Base-by-base conservation (phyloP, 2,113 vertebrate species). In the Pseudolaguvia tuberculata region DNA sequence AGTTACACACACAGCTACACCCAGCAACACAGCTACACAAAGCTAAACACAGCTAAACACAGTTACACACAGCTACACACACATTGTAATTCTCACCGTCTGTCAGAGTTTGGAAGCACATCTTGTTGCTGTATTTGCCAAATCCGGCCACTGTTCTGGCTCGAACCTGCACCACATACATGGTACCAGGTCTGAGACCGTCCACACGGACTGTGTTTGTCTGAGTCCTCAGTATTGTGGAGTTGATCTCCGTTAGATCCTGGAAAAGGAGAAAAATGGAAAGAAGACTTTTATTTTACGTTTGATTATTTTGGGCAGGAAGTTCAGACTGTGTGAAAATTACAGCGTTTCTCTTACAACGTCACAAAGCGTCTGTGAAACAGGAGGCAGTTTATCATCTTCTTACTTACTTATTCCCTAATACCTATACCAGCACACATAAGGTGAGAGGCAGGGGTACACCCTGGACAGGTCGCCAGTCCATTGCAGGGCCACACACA, bases 101-200 rank as follows among this genome's bases (percentile, higher is more conserved):
- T 1, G 95, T 98, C 83, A 98, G 93, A 0, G 96, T 97, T 90
- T 99, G 97, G 94, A 99, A 99, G 91, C 95, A 98, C 96, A 99
- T 98, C 92, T 97, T 98, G 84, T 94, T 94, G n/a, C 97, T 97
- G 93, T 95, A 98, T 88, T 96, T 97, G 86, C 97, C 97, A 1
- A 97, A 98, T 80, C 96, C 97, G 0, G 97, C 97, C 81, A 98
- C 96, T 0, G 96, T 99, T 84, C 96, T 90, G 0, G 97, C 97
- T 0, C 97, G 93, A 87, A 98, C 96, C 90, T 98, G 96, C 13
- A 98, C 94, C 85, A 99, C 96, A 0, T 98, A 98, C 2, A 98
- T 93, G 52, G 95, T 94, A 62, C 94, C 97, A 0, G 95, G 89
- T 63, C 95, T 85, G 56, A 98, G 91, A 76, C 92, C 93, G 25